phyloP scores from a whole-genome alignment of 2,113 vertebrate genomes.

The Tenebrosternarchus preto region DNA sequence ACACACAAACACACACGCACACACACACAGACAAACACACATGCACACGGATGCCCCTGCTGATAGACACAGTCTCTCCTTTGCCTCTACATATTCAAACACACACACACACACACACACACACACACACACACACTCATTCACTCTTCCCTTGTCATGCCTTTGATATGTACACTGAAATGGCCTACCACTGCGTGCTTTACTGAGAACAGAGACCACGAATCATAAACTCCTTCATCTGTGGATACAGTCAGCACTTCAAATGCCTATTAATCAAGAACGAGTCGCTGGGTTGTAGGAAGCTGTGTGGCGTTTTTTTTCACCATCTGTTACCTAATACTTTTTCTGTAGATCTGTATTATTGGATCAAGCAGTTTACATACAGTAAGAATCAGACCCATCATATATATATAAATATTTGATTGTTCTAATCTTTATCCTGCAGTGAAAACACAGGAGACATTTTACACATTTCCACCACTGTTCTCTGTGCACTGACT shows the following conservation, averaged over 20 bases:
- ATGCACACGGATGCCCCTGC: background rate
- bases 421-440: background rate
- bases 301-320: background rate
- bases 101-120: conserved; percentile 9
- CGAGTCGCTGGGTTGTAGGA: conserved; percentile 24
- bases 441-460: background rate
- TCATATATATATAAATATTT: too few relatives aligned
- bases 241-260: conserved; percentile 39
- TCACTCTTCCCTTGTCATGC: conserved; percentile 13
- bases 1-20: background rate
- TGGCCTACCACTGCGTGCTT: conserved; percentile 16
- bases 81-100: conserved; percentile 5
- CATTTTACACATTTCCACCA: conserved; percentile 19
- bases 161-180: conserved; percentile 43
- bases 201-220: conserved; percentile 44
- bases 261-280: conserved; percentile 45
- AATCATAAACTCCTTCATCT: conserved; percentile 44
- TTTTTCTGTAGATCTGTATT: background rate
- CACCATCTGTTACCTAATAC: conserved; percentile 22
- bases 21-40: too few relatives aligned
- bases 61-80: background rate
- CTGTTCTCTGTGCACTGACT: conserved; percentile 19
- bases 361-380: background rate
- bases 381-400: background rate
- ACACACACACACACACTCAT: conserved; percentile 31